These are phyloP conservation scores for Dolichotis patagonum DNA, from an alignment of 2,113 vertebrate species.

Conservation along the genomic window DNA sequence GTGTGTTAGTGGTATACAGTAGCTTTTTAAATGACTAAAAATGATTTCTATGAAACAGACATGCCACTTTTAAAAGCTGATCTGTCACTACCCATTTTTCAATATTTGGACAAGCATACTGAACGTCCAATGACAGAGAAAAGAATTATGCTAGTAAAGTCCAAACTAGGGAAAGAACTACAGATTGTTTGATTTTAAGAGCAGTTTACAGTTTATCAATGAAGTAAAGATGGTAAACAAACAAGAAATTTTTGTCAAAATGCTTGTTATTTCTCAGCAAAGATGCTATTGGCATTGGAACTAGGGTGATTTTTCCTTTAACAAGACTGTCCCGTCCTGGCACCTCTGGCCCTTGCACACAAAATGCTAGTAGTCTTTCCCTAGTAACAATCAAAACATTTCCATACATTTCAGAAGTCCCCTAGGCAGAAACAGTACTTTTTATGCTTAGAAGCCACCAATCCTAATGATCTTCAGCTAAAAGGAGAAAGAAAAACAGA, in stretches of 20 bases:
- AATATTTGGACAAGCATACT: neutral
- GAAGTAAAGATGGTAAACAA: neutral
- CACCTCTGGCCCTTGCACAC: neutral
- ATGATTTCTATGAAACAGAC: neutral
- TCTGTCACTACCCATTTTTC: neutral
- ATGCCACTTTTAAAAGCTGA: slow-evolving; percentile 29
- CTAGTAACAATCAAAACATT: neutral
- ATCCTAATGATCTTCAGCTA: neutral
- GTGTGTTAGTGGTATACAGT: neutral
- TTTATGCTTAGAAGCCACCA: neutral
- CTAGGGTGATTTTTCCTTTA: neutral
- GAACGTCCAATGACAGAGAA: neutral
- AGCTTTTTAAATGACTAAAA: neutral
- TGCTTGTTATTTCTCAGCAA: neutral
- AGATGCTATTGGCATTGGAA: neutral
- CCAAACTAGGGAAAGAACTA: neutral
- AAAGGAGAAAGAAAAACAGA: slow-evolving; percentile 20
- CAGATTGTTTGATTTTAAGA: neutral
- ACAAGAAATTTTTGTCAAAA: neutral
- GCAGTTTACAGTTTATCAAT: neutral
- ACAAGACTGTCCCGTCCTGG: neutral
- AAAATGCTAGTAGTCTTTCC: neutral
- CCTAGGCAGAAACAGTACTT: neutral
- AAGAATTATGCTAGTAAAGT: neutral
- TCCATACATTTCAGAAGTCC: neutral